Percentiles rank a stretch among this genome's conserved stretches.
phyloP scores from a whole-genome alignment of 2,113 vertebrate species.

The Nansenia antarctica region DNA sequence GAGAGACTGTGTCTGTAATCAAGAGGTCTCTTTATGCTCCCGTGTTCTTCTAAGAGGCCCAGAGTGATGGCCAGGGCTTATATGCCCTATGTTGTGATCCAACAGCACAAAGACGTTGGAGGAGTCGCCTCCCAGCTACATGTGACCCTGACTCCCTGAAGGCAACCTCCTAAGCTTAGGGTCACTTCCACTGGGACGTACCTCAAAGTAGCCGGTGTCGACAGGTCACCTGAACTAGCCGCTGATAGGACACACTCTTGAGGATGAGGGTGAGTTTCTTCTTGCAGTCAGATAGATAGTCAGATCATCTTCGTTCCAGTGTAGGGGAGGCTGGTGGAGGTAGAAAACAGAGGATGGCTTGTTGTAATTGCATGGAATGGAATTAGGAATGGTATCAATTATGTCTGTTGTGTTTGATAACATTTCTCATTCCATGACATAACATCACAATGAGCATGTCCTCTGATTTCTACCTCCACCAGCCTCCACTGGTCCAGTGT shows the following conservation, averaged over 20 bases:
- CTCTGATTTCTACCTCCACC: no score
- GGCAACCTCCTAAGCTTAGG: conserved; percentile 18
- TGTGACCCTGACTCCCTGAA: conserved; percentile 32
- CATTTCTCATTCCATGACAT: no score
- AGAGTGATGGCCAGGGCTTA: background rate
- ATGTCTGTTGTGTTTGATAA: no score
- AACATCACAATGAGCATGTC: no score
- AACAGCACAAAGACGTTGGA: background rate
- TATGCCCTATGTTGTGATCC: background rate
- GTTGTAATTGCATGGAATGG: no score
- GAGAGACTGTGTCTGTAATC: background rate
- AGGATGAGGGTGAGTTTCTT: no score
- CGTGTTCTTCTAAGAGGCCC: background rate
- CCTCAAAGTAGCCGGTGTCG: conserved; percentile 16
- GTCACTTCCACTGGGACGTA: conserved; percentile 28
- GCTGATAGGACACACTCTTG: background rate
- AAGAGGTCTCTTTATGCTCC: background rate
- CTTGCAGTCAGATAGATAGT: no score
- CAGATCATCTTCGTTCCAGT: no score
- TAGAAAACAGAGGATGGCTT: no score
- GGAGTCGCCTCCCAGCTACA: conserved; percentile 30
- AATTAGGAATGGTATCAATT: no score
- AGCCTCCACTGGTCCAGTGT: no score
- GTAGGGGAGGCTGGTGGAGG: no score
- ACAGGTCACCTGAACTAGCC: background rate